A percentile compares a stretch with the other conserved stretches of the same genome.
These are phyloP conservation scores for Cephus sareptanus DNA, from an alignment of 2,888 invertebrate species.

Conservation along the genomic window DNA sequence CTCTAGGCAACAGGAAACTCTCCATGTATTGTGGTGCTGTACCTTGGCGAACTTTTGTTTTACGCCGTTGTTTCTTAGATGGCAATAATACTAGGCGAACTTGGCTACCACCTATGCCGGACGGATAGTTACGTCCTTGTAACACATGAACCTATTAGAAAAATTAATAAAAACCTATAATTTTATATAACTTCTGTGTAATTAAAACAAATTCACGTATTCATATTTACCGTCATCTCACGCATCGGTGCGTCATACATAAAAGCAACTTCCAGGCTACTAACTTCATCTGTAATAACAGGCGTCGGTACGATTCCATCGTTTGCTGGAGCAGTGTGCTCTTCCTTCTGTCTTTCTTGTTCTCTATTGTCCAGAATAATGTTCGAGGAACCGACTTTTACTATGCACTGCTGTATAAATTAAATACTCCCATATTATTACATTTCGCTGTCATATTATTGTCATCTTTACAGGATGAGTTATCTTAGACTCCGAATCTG, in stretches of 20 bases:
- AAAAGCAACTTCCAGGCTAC: conserved; percentile 88
- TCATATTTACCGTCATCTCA: conserved; percentile 78
- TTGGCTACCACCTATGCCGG: conserved; percentile 77
- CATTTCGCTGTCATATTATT: background rate
- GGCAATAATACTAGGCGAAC: conserved; percentile 90
- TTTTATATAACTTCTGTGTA: background rate
- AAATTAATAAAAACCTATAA: background rate
- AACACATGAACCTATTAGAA: conserved; percentile 76
- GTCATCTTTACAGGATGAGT: background rate
- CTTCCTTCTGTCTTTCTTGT: conserved; percentile 46
- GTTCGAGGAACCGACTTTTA: conserved; percentile 58
- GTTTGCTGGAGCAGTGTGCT: conserved; percentile 63
- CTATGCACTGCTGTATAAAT: conserved; percentile 51
- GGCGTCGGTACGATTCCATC: conserved; percentile 47
- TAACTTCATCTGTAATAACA: conserved; percentile 52
- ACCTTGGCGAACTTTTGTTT: conserved; percentile 91
- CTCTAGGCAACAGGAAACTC: conserved; percentile 89
- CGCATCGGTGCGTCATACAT: conserved; percentile 91
- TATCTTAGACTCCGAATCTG: no score
- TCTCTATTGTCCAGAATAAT: conserved; percentile 54
- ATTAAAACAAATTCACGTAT: conserved; percentile 5
- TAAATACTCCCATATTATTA: background rate
- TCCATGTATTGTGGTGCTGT: conserved; percentile 95
- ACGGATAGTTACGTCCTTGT: conserved; percentile 87
- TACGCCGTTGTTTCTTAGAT: conserved; percentile 92